phyloP scores from a whole-genome alignment of 2,797 vertebrate species.

The Dicrostonyx torquatus region DNA sequence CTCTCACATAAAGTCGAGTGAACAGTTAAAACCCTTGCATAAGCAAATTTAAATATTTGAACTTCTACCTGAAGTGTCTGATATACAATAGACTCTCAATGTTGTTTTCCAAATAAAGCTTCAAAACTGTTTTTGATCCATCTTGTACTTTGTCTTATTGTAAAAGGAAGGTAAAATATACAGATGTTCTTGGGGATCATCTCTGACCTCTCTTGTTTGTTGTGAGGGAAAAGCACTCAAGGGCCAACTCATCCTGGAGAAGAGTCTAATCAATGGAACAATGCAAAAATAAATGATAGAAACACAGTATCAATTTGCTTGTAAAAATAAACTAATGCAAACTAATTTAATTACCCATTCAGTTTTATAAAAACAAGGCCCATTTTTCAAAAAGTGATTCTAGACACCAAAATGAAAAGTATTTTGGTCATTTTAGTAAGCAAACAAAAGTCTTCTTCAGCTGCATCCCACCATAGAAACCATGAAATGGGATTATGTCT shows the following conservation, averaged over 20 bases:
- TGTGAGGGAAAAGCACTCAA: background rate
- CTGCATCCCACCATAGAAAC: background rate
- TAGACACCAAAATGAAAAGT: background rate
- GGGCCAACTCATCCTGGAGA: no score
- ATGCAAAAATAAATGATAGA: background rate
- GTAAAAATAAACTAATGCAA: background rate
- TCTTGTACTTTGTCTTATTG: background rate
- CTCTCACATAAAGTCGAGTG: background rate
- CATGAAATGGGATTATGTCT: background rate
- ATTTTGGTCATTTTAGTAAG: background rate
- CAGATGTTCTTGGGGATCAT: rapidly evolving
- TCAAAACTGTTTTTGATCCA: background rate
- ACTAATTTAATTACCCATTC: background rate
- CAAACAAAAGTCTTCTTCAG: background rate
- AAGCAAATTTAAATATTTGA: background rate
- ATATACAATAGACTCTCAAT: background rate
- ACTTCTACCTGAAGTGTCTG: background rate
- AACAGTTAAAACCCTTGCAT: background rate
- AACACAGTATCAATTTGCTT: no score
- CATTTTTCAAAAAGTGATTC: background rate
- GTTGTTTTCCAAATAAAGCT: background rate
- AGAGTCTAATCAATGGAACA: background rate
- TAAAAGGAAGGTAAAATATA: background rate
- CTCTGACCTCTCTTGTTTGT: background rate
- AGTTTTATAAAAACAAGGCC: no score